A percentile compares a stretch with the other conserved stretches of the same genome.
These are phyloP conservation scores for Myoxocephalus aenaeus DNA, from an alignment of 2,797 vertebrate genomes.

Conservation along the genomic window DNA sequence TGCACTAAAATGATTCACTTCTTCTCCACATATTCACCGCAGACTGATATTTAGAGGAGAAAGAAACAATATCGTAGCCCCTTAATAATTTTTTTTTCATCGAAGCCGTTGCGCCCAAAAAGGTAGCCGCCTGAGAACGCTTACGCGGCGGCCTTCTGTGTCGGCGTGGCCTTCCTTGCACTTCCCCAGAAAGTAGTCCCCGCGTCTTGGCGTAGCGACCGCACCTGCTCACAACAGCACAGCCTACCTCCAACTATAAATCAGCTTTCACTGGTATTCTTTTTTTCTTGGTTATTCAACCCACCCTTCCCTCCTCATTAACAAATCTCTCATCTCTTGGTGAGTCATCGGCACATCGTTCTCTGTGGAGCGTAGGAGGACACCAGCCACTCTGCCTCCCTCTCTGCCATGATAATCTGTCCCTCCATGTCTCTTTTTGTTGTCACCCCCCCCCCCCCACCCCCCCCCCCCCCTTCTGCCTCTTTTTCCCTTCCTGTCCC, in stretches of 20 bases:
- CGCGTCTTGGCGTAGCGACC: too few species aligned
- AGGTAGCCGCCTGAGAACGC: neutral
- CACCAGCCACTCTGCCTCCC: conserved; percentile 32
- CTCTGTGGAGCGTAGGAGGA: conserved; percentile 53
- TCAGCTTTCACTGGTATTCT: neutral
- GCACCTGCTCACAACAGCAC: neutral
- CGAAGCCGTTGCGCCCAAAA: too few species aligned
- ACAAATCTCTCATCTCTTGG: conserved; percentile 27
- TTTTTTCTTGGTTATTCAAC: conserved; percentile 26
- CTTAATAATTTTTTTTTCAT: too few species aligned
- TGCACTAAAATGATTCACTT: too few species aligned
- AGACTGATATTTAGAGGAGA: neutral
- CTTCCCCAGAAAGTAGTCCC: neutral
- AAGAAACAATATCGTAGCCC: neutral
- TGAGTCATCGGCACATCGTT: conserved; percentile 53
- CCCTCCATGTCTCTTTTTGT: conserved; percentile 24
- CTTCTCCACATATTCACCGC: too few species aligned
- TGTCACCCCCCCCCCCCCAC: neutral
- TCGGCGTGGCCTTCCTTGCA: neutral
- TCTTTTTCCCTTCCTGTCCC: neutral
- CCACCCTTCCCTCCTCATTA: conserved; percentile 38
- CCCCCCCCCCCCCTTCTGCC: neutral
- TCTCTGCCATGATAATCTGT: neutral
- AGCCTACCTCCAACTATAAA: neutral
- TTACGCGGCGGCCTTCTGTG: neutral